A percentile compares a stretch with the other conserved stretches of the same genome.
phyloP scores from a whole-genome alignment of 2,797 vertebrate species.

The Spheniscus humboldti region DNA sequence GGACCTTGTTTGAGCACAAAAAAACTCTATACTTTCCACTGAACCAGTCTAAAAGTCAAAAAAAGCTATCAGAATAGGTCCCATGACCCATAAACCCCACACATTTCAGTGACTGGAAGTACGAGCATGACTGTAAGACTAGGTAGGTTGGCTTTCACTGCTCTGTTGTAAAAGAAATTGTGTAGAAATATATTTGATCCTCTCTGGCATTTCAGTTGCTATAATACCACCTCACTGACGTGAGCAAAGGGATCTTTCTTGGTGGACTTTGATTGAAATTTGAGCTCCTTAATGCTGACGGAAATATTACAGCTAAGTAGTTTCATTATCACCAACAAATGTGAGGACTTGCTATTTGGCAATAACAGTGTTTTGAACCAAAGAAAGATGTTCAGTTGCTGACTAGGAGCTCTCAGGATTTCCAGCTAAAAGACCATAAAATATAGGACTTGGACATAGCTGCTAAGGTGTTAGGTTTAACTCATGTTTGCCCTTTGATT shows the following conservation, averaged over 20 bases:
- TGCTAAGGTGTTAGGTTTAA: neutral
- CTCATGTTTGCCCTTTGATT: neutral
- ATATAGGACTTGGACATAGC: neutral
- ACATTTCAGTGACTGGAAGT: neutral
- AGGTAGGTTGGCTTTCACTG: neutral
- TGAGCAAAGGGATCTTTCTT: neutral
- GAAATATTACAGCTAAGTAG: neutral
- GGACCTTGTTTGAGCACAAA: neutral
- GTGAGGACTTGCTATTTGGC: neutral
- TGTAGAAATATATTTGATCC: neutral
- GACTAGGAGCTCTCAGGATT: neutral
- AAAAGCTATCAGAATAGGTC: neutral
- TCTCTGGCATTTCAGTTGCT: neutral
- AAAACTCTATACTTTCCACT: neutral
- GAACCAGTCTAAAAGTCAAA: neutral
- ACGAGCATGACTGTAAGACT: neutral
- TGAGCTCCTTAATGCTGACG: neutral
- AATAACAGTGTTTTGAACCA: neutral
- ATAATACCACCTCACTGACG: neutral
- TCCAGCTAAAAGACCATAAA: neutral
- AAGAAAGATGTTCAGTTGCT: neutral
- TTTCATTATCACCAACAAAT: neutral
- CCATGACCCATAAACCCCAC: neutral
- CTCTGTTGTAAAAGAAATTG: neutral
- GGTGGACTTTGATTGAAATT: rapidly evolving